Conservation (phyloP, 2,113 vertebrate genomes). For the Martes martes region DNA sequence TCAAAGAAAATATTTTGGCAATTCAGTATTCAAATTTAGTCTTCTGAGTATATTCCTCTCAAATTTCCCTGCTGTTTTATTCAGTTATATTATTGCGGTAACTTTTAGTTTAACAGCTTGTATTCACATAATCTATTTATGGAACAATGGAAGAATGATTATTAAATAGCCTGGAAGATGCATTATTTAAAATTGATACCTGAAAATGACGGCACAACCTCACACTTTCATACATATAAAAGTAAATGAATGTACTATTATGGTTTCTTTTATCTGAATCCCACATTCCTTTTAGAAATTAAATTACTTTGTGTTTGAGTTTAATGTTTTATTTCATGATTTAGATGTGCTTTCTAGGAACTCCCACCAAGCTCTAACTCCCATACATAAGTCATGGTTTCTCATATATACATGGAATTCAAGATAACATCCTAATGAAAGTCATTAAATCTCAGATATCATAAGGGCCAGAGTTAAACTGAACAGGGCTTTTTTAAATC, state of each 20-base stretch:
- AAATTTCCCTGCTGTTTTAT: conserved; percentile 2
- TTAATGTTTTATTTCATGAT: conserved; percentile 23
- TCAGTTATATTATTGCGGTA: conserved; percentile 34
- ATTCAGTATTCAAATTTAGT: not conserved
- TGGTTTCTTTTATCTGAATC: conserved; percentile 42
- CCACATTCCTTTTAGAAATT: conserved; percentile 19
- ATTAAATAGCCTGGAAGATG: conserved; percentile 18
- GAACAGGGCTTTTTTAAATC: not conserved
- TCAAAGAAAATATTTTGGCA: conserved; percentile 3
- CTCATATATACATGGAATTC: not conserved
- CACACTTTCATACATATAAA: not conserved
- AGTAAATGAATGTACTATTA: conserved; percentile 3
- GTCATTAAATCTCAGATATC: conserved; percentile 35
- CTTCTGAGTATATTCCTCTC: not conserved
- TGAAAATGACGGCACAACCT: not conserved
- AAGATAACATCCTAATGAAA: not conserved
- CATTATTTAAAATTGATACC: conserved; percentile 30
- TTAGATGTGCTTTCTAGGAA: conserved; percentile 34
- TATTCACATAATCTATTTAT: conserved; percentile 43
- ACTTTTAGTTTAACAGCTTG: conserved; percentile 53
- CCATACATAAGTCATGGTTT: conserved; percentile 2
- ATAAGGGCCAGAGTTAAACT: not conserved
- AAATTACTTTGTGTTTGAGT: conserved; percentile 28
- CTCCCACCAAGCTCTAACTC: not conserved
- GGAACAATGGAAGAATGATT: conserved; percentile 15